phyloP scores from a whole-genome alignment of 2,113 vertebrate species.

The Numida meleagris region DNA sequence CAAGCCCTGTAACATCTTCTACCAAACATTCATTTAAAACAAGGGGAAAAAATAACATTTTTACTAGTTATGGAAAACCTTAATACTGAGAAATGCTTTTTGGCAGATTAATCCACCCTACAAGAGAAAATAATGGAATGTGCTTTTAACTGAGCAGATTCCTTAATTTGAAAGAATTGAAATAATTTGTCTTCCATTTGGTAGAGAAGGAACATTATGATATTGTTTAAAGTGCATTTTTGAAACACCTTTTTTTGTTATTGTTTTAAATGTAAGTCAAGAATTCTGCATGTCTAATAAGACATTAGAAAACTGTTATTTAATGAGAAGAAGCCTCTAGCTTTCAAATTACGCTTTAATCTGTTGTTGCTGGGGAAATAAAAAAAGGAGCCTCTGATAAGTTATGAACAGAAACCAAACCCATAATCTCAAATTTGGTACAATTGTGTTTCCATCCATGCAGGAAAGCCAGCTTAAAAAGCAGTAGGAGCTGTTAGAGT shows the following conservation, averaged over 20 bases:
- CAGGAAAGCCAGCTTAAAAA: neutral
- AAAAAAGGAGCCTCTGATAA: neutral
- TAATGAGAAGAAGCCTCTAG: neutral
- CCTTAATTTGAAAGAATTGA: neutral
- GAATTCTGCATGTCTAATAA: neutral
- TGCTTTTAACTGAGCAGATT: neutral
- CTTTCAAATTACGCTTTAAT: neutral
- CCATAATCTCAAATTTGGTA: neutral
- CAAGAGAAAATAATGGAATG: neutral
- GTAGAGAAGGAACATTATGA: neutral
- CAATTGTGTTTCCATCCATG: neutral
- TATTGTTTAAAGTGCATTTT: neutral
- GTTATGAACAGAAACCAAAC: neutral
- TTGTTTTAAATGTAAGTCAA: neutral
- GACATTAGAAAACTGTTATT: neutral
- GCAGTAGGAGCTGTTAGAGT: neutral
- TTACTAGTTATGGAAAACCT: neutral
- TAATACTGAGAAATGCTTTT: neutral
- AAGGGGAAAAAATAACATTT: neutral
- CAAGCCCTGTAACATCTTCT: neutral
- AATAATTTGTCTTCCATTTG: neutral
- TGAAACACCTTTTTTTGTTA: neutral
- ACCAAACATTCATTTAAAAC: neutral
- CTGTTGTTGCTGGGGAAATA: neutral
- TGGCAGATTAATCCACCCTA: neutral